A percentile compares a stretch with the other conserved stretches of the same genome.
phyloP scores from a whole-genome alignment of 2,888 invertebrate genomes.

The Drosophila subsilvestris region DNA sequence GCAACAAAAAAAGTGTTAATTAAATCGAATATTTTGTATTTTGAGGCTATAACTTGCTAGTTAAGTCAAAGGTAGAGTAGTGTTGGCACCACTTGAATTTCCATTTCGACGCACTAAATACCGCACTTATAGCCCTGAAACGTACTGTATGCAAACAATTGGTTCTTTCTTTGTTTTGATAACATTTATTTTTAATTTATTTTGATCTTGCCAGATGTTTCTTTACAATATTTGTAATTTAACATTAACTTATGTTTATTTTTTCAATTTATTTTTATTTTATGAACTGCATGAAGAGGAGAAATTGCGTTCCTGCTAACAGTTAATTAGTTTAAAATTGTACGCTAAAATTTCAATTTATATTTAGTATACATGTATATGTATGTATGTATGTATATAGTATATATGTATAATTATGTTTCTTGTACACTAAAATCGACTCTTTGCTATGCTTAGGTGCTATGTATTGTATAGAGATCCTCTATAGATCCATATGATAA shows the following conservation, averaged over 20 bases:
- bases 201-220: slow-evolving; percentile 51
- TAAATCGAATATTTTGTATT: no score
- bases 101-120: no score
- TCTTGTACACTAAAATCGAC: slow-evolving; percentile 73
- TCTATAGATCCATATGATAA: slow-evolving; percentile 28
- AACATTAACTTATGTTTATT: slow-evolving; percentile 43
- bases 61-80: no score
- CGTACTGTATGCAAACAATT: not conserved
- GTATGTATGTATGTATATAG: slow-evolving; percentile 1
- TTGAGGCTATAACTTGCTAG: no score
- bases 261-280: slow-evolving; percentile 34
- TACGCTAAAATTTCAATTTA: slow-evolving; percentile 62
- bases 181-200: slow-evolving; percentile 73
- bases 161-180: slow-evolving; percentile 45
- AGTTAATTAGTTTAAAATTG: slow-evolving; percentile 53
- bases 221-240: slow-evolving; percentile 47
- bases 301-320: slow-evolving; percentile 65
- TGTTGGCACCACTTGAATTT: no score
- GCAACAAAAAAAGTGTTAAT: no score
- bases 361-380: slow-evolving; percentile 1
- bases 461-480: slow-evolving; percentile 31
- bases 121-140: no score
- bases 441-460: slow-evolving; percentile 65
- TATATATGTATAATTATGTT: slow-evolving; percentile 27
- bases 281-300: slow-evolving; percentile 52